Evolutionary conservation across 1,140 invertebrate genomes (phyloP).

Genomic region (Zaprionus lachaisei): DNA sequence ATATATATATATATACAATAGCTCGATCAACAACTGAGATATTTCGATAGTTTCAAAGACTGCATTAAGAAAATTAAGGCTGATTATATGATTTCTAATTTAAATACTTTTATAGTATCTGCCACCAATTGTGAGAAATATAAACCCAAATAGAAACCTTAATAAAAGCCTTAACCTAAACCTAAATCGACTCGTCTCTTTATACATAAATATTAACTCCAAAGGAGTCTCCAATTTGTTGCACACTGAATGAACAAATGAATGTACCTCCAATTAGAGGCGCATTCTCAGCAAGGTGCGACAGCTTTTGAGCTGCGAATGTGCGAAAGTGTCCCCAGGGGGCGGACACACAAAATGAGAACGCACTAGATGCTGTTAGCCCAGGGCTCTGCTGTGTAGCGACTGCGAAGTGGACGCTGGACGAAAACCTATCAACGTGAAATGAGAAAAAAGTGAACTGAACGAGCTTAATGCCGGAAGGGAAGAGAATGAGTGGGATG

Average conservation of each 20-base stretch:
- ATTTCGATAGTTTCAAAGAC: neutral
- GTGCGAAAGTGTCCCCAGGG: constrained; percentile 61
- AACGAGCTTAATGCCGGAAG: constrained; percentile 22
- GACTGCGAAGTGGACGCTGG: constrained; percentile 4
- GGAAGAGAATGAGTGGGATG: neutral
- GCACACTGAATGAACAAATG: neutral
- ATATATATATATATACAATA: neutral
- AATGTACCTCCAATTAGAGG: neutral
- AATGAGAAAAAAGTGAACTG: constrained; percentile 76
- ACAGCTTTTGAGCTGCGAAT: constrained; percentile 53
- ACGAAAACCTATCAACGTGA: constrained; percentile 69
- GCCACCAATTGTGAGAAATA: too few species aligned
- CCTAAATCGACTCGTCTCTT: too few species aligned
- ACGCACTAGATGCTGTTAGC: constrained; percentile 61
- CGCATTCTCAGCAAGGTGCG: constrained; percentile 49
- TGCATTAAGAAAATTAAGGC: too few species aligned
- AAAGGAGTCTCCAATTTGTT: neutral
- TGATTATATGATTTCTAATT: too few species aligned
- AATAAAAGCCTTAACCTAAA: too few species aligned
- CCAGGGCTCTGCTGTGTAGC: neutral
- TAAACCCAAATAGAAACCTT: too few species aligned
- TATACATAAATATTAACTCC: too few species aligned
- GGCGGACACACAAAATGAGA: constrained; percentile 60
- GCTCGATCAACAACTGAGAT: neutral
- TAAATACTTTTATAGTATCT: too few species aligned